Conservation (phyloP, 2,888 invertebrate species). For the Thalpophila matura region DNA sequence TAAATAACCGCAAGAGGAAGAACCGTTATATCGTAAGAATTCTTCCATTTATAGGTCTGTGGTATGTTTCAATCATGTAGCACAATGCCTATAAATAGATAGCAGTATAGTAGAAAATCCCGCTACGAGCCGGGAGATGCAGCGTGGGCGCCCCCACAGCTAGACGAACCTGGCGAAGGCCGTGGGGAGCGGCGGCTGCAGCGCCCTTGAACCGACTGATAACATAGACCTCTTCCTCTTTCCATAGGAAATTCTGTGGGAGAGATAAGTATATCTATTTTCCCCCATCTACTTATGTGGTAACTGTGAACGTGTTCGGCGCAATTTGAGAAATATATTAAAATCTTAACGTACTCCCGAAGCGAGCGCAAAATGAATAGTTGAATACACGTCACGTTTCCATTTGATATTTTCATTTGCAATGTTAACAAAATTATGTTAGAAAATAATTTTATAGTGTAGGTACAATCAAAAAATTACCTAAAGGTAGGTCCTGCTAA, state of each 20-base stretch:
- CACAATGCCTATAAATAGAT: constrained; percentile 15
- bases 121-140: constrained; percentile 39
- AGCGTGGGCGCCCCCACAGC: constrained; percentile 49
- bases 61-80: constrained; percentile 13
- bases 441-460: too few relatives aligned
- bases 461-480: too few relatives aligned
- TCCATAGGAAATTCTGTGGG: constrained; percentile 46
- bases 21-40: too few relatives aligned
- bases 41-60: not conserved
- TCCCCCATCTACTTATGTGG: constrained; percentile 11
- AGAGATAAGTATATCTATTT: constrained; percentile 18
- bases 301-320: not conserved
- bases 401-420: too few relatives aligned
- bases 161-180: constrained; percentile 46
- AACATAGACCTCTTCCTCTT: constrained; percentile 49
- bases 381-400: too few relatives aligned
- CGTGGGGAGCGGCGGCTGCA: constrained; percentile 47
- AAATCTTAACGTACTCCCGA: constrained; percentile 6
- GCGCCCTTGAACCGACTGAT: constrained; percentile 50
- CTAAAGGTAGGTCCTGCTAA: too few relatives aligned
- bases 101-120: not conserved
- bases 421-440: too few relatives aligned
- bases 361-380: too few relatives aligned
- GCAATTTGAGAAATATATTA: constrained; percentile 15
- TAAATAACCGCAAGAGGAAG: too few relatives aligned